These are phyloP conservation scores for Tiliqua scincoides DNA, from an alignment of 2,113 vertebrate species.

Conservation along the genomic window DNA sequence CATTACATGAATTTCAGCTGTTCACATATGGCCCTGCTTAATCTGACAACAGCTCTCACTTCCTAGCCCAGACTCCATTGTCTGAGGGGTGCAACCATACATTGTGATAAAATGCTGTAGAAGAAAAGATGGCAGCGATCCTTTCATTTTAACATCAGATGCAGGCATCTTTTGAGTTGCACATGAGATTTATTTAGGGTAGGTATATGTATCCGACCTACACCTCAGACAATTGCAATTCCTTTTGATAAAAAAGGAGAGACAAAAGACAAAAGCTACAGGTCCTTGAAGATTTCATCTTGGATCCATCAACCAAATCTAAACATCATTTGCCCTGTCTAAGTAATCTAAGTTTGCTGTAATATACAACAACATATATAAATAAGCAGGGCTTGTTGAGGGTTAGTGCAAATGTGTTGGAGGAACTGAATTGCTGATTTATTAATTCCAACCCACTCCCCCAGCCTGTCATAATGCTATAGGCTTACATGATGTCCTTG, in stretches of 20 bases:
- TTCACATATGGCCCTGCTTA: conserved; percentile 54
- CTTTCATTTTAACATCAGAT: conserved; percentile 45
- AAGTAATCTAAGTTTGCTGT: not conserved
- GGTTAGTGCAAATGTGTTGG: not conserved
- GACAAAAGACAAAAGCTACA: not conserved
- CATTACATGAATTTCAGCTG: conserved; percentile 54
- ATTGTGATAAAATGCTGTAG: conserved; percentile 54
- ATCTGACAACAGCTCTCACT: conserved; percentile 55
- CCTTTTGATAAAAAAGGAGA: conserved; percentile 1
- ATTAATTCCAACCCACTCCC: not conserved
- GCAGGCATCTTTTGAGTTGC: conserved; percentile 41
- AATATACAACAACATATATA: conserved; percentile 14
- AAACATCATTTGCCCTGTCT: not conserved
- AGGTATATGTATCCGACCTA: conserved; percentile 9
- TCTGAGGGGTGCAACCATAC: conserved; percentile 25
- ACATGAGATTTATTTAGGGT: conserved; percentile 41
- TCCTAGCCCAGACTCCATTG: conserved; percentile 42
- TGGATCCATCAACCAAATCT: conserved; percentile 16
- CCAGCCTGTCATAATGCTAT: not conserved
- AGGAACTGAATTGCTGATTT: not conserved
- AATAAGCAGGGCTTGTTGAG: not conserved
- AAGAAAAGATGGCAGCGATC: conserved; percentile 24
- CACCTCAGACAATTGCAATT: conserved; percentile 35
- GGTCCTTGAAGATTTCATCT: conserved; percentile 18
- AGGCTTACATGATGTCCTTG: not conserved